Evolutionary conservation across 2,888 invertebrate genomes (phyloP), one percentile per base, ranked within the genome.

Genomic region (Xestia ashworthii): DNA sequence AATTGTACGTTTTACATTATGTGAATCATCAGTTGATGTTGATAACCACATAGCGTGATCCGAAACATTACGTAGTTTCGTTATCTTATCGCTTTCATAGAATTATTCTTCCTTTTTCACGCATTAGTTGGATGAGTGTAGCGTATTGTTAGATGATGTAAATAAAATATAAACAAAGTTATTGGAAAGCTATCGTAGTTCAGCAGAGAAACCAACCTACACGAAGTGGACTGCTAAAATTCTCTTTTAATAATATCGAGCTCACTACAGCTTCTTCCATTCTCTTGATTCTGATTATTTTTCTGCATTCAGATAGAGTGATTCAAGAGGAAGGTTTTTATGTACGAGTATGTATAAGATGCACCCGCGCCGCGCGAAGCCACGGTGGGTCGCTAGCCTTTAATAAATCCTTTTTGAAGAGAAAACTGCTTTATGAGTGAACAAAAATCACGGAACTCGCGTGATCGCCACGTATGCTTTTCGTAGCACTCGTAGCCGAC

Each of bases 51-150:
- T 72, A 62, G 64, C 76, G 76, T 87, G 86, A 85, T 80, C 77
- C 58, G 58, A 75, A 82, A 71, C 69, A 68, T 80, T 60, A 74
- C 80, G 66, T 60, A 55, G 41, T 67, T 53, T 76, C 84, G 82
- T 87, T 86, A 87, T 87, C 85, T 82, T 80, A 78, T 85, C 82
- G 53, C 65, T 73, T 78, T 66, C 78, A 67, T 71, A 80, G 74
- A 80, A 74, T n/a, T n/a, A 32, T 38, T 78, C 70, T 66, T 65
- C 76, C 58, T 67, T 73, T 76, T 75, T 71, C 32, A 85, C 83
- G 82, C 81, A 64, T 65, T 60, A 55, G 32, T 66, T 53, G 62
- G 46, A 38, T 46, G 72, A 62, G 44, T 8, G n/a, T 74, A 16
- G 44, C 32, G 44, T n/a, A 50, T 44, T 50, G n/a, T 46, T 55